Percentiles rank a stretch among this genome's conserved stretches.
These are phyloP conservation scores for Drosophila nigritarsus DNA, from an alignment of 2,888 invertebrate species.

Conservation along the genomic window DNA sequence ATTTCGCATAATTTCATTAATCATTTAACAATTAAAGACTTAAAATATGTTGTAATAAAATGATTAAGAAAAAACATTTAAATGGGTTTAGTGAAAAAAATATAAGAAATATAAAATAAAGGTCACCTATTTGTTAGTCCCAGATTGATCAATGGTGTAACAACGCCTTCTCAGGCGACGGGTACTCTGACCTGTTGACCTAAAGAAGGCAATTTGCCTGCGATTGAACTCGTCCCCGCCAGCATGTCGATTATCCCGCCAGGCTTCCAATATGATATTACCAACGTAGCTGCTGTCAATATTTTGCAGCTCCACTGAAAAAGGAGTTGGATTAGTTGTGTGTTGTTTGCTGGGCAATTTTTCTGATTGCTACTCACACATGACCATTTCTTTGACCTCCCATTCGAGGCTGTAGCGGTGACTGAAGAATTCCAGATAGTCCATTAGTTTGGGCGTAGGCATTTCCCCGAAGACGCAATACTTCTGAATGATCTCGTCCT, in stretches of 20 bases:
- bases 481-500: conserved; percentile 23
- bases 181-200: neutral
- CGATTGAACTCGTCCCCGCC: conserved; percentile 39
- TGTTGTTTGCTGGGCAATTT: neutral
- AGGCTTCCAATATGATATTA: conserved; percentile 9
- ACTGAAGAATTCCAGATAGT: conserved; percentile 36
- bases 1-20: neutral
- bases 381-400: conserved; percentile 66
- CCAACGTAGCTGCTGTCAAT: neutral
- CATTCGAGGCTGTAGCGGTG: conserved; percentile 55
- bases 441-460: conserved; percentile 7
- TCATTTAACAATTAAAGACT: neutral
- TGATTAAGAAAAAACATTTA: neutral
- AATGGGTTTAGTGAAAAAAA: neutral
- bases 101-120: neutral
- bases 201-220: conserved; percentile 1
- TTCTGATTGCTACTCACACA: conserved; percentile 41
- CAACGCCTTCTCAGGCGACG: too few relatives aligned
- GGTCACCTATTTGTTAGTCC: neutral
- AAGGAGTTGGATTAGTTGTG: neutral
- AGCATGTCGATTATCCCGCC: conserved; percentile 39
- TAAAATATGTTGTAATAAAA: neutral
- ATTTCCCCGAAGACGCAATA: conserved; percentile 12
- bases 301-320: conserved; percentile 16
- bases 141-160: neutral